Evolutionary conservation across 2,888 invertebrate genomes (phyloP).

Genomic region (Temnothorax rugatulus): DNA sequence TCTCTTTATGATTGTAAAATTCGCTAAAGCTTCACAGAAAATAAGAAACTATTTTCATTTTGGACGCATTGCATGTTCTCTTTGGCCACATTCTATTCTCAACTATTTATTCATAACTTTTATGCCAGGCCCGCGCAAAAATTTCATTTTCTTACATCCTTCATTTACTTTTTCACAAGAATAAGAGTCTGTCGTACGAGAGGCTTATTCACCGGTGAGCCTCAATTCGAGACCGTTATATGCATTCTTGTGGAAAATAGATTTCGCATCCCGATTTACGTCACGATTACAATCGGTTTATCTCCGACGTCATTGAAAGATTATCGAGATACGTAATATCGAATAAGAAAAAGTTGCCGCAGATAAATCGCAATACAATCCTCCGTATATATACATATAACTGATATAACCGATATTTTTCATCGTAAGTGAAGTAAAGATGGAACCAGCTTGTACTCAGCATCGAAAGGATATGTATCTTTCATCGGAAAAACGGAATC

Average conservation of each 20-base stretch:
- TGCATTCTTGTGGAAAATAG: neutral
- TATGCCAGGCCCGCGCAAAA: neutral
- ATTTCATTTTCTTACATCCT: constrained; percentile 17
- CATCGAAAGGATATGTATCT: neutral
- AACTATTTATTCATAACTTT: constrained; percentile 20
- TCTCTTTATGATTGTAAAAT: neutral
- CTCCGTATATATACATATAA: neutral
- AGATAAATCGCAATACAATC: constrained; percentile 3
- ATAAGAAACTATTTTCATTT: constrained; percentile 9
- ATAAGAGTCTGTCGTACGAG: neutral
- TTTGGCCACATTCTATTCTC: neutral
- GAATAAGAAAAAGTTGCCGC: neutral
- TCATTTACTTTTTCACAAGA: neutral
- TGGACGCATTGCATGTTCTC: neutral
- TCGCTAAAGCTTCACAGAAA: neutral
- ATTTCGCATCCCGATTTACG: constrained; percentile 8
- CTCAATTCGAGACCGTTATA: neutral
- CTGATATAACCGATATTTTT: constrained; percentile 4
- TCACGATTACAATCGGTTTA: constrained; percentile 6
- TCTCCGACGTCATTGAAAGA: neutral
- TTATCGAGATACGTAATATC: constrained; percentile 2
- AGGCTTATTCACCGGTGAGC: neutral
- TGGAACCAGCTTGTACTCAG: neutral
- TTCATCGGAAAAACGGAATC: neutral
- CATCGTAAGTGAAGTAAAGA: neutral